phyloP scores from a whole-genome alignment of 2,797 vertebrate genomes.

The Todus mexicanus region DNA sequence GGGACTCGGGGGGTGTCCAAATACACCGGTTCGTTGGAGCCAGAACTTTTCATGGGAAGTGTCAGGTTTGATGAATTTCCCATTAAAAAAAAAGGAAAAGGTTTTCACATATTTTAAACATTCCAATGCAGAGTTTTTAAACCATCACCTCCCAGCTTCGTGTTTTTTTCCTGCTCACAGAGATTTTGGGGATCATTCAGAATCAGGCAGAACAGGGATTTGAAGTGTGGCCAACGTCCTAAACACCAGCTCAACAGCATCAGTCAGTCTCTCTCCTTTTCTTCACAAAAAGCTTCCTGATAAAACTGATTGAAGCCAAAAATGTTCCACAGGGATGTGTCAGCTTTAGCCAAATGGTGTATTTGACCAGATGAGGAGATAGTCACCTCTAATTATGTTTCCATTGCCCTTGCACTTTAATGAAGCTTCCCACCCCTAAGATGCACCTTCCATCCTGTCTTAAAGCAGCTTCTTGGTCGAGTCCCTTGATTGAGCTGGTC shows the following conservation, averaged over 20 bases:
- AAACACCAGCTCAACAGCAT: slow-evolving; percentile 1
- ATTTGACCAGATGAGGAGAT: not conserved
- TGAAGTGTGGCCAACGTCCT: not conserved
- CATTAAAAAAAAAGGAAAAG: not conserved
- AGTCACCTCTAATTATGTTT: not conserved
- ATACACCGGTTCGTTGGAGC: not conserved
- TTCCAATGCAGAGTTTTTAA: slow-evolving; percentile 16
- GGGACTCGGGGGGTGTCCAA: not conserved
- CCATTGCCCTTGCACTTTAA: not conserved
- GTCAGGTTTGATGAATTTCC: slow-evolving; percentile 59
- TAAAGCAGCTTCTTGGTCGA: not conserved
- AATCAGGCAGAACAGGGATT: slow-evolving; percentile 5
- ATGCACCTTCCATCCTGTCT: not conserved
- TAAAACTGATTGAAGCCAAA: not conserved
- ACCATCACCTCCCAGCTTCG: slow-evolving; percentile 16
- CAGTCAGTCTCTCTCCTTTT: not conserved
- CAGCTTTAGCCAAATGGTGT: not conserved
- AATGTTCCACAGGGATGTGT: not conserved
- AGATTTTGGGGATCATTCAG: slow-evolving; percentile 31
- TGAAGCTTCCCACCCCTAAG: not conserved
- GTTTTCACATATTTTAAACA: slow-evolving; percentile 52
- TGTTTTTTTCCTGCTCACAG: not conserved
- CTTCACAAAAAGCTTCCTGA: not conserved
- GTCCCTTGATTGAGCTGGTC: not conserved
- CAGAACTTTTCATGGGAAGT: slow-evolving; percentile 40